Base-by-base conservation (phyloP, 2,888 invertebrate species). In the Seira musarum region DNA sequence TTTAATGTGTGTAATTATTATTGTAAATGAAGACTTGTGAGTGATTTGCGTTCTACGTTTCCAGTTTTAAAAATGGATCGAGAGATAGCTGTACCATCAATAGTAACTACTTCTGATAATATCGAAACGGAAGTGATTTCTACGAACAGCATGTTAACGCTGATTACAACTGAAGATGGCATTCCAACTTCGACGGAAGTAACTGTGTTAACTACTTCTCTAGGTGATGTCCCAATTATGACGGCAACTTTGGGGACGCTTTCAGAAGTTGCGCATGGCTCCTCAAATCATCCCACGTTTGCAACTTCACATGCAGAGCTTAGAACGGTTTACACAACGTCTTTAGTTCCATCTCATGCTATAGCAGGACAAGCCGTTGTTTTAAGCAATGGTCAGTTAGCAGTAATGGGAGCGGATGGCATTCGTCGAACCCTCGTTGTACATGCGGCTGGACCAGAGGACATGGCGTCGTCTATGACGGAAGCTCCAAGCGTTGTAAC, bases 111-210 rank as follows among this genome's bases (percentile, higher is more conserved):
- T 6, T 22, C 68, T n/a, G 76, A 77, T 17, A 67, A 63, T 63
- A 53, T 65, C 15, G 72, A 72, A 35, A 69, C 69, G 19, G 69
- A 69, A 46, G 69, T 69, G 2, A 22, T 69, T 1, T 8, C 22
- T 1, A 2, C 24, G 15, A 70, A 68, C 25, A 53, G 46, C 24
- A 72, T 79, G 13, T 19, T 79, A 1, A 79, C 79, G 3, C 53
- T 79, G 2, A 79, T 79, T 35, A 79, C 79, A 13, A 79, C 79
- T 6, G 79, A 72, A 19, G 79, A 79, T 79, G 79, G 79, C 3
- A 79, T 79, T 22, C 79, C 79, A 1, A 79, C 79, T 21, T 79
- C 79, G 3, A 79, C 79, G 13, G 79, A 79, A 63, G 79, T 79
- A 10, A 79, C 79, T 19, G 72, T 79, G 8, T 17, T 79, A 10